Conservation (phyloP, 2,888 invertebrate genomes). For the Homarus gammarus region DNA sequence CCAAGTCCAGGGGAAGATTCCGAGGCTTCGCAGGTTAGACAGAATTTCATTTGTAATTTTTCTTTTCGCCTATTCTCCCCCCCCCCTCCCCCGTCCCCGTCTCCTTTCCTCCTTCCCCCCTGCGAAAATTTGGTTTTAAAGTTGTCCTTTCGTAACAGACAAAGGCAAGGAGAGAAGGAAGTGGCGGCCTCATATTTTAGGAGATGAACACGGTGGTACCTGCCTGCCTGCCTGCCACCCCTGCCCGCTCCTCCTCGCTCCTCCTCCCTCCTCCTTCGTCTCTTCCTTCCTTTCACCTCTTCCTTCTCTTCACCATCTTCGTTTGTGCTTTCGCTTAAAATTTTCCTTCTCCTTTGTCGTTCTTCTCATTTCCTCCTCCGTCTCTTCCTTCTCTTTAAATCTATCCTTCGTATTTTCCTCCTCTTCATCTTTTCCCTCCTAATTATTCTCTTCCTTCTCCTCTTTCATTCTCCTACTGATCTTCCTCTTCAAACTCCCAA, state of each 20-base stretch:
- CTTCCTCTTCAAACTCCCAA: too few relatives aligned
- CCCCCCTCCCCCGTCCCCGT: neutral
- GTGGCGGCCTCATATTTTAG: conserved; percentile 32
- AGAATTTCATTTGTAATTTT: conserved; percentile 47
- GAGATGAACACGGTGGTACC: conserved; percentile 6
- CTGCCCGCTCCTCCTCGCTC: too few relatives aligned
- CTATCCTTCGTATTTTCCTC: neutral
- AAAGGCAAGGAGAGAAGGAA: conserved; percentile 32
- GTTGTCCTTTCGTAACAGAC: conserved; percentile 36
- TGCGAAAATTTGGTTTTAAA: conserved; percentile 47
- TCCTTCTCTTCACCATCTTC: too few relatives aligned
- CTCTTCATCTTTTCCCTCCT: neutral
- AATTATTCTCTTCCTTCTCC: too few relatives aligned
- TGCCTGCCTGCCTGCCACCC: neutral
- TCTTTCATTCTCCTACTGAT: too few relatives aligned
- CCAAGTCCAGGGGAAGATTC: conserved; percentile 1
- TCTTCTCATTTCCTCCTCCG: neutral
- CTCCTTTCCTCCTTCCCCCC: too few relatives aligned
- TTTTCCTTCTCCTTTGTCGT: neutral
- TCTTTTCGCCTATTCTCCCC: conserved; percentile 17
- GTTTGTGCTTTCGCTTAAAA: neutral
- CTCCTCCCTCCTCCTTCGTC: neutral
- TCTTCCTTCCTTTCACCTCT: too few relatives aligned
- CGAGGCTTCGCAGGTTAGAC: conserved; percentile 25
- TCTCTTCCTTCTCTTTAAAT: neutral